Evolutionary conservation across 2,113 vertebrate genomes (phyloP), one percentile per base, ranked within the genome.

Genomic region (Mandrillus leucophaeus): DNA sequence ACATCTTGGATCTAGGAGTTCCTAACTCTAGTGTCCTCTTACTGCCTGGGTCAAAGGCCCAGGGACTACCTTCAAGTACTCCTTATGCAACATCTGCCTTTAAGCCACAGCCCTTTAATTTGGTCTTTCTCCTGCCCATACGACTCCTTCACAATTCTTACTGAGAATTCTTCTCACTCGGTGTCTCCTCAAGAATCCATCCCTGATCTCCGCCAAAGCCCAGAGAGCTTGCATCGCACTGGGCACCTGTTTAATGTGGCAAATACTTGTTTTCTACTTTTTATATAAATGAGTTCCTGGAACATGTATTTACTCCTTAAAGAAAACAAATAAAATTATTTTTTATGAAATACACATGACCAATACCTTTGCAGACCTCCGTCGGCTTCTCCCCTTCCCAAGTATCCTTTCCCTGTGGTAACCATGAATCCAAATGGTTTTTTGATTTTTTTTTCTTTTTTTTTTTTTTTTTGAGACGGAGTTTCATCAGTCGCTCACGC

Each of bases 71-170:
- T 84, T 43, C 48, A 55, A n/a, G 7, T 9, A 40, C n/a, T 11
- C 70, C 50, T 8, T 27, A 4, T 35, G 8, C 13, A 2, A 23
- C 70, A 7, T 9, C 20, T 0, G 6, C 72, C 72, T 85, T 30
- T 13, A 22, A 68, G 45, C 43, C 23, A 2, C 1, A 0, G 16
- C 18, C 40, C 35, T 72, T 13, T 1, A 0, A 0, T n/a, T 50
- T 43, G 10, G 5, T n/a, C 30, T 55, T 90, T 52, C n/a, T 72
- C 40, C 16, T 43, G 10, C 40, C 68, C 20, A 64, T 25, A 87
- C 40, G 14, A 22, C 12, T 32, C 25, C 38, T 75, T 64, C 50
- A 12, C 23, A 10, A 6, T 38, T 38, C 48, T 68, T n/a, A 25
- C 50, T 90, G 43, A 64, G 30, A 16, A 9, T 1, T 66, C 25